phyloP scores from a whole-genome alignment of 2,113 vertebrate genomes.

The Meriones unguiculatus region DNA sequence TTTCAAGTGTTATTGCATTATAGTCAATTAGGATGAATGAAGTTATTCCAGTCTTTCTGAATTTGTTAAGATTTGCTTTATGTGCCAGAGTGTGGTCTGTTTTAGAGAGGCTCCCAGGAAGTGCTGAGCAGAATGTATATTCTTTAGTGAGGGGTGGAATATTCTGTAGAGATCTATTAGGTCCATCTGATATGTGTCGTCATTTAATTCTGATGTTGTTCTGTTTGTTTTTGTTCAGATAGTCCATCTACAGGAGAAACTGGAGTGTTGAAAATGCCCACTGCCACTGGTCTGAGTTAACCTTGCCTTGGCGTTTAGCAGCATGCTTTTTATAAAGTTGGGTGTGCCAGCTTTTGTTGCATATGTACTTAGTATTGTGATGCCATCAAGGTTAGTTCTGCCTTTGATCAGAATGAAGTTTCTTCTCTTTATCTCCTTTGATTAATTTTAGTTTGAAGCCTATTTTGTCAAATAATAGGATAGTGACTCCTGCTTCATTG shows the following conservation, averaged over 20 bases:
- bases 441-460: neutral
- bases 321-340: neutral
- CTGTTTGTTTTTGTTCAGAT: neutral
- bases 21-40: neutral
- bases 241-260: neutral
- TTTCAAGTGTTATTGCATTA: neutral
- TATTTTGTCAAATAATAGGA: neutral
- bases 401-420: neutral
- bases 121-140: neutral
- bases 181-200: neutral
- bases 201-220: neutral
- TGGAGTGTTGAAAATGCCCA: neutral
- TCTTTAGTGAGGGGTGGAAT: neutral
- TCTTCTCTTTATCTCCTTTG: neutral
- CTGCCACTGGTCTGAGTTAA: neutral
- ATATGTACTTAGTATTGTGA: neutral
- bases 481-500: neutral
- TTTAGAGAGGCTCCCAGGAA: neutral
- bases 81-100: neutral
- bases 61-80: neutral
- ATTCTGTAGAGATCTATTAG: neutral
- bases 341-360: neutral
- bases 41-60: neutral
- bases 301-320: neutral
- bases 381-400: neutral